Evolutionary conservation across 1,140 invertebrate genomes (phyloP), one percentile per base, ranked within the genome.

Genomic region (Aporrectodea caliginosa): DNA sequence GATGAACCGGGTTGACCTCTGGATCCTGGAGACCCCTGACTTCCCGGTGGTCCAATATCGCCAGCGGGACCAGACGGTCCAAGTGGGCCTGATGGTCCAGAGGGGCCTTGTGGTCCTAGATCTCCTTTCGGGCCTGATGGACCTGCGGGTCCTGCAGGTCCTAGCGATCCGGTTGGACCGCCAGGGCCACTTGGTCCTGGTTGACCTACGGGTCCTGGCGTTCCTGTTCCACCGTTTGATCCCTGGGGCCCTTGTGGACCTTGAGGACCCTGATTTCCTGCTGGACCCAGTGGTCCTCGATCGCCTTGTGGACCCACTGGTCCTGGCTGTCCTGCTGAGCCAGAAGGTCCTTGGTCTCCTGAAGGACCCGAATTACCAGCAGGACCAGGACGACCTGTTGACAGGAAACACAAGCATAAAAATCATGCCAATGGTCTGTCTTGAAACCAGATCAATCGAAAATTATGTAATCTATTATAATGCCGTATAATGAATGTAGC

Each of bases 101-200:
- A 30, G 69, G 90, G 86, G n/a, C 93, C 93, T 69, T 90, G 87
- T 0, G 91, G 90, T 34, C 93, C 93, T 88, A 93, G 92, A 14
- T 91, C 87, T 69, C 93, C 94, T 14, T 93, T 93, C 72, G 93
- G 88, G 78, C 94, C 94, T 85, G 92, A 89, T 75, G 90, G 86
- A 22, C 92, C 93, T 58, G 90, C 86, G 14, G 84, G 85, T 35
- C 85, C 86, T n/a, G 83, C 72, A 14, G 83, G 80, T 77, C 86
- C 85, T 79, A 81, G 80, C 69, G 83, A 83, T 43, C 85, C 85
- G 34, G 73, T 12, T 34, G 16, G 31, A 33, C 73, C 73, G 6
- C 22, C 16, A 12, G 73, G 30, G 16, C 73, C 73, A 27, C 2
- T 16, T 27, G 34, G 72, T 70, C 86, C 86, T 2, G 75, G 73